Evolutionary conservation across 2,888 invertebrate species (phyloP).

Genomic region (Torymus auratus): DNA sequence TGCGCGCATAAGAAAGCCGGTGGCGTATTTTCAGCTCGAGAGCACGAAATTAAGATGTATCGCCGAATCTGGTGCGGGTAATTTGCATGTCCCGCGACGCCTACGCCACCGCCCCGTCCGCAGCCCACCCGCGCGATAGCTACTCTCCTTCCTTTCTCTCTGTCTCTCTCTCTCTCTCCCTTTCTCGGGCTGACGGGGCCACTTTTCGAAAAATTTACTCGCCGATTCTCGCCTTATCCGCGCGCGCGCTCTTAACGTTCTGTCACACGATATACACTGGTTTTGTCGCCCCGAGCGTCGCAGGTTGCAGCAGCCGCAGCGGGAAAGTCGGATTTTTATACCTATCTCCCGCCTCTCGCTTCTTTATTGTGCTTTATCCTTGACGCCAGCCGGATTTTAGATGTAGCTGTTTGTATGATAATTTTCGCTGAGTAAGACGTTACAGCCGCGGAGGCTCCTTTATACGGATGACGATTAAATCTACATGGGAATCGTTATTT

Average conservation of each 20-base stretch:
- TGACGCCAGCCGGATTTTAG: slow-evolving; percentile 18
- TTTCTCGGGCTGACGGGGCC: neutral
- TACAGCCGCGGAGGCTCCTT: slow-evolving; percentile 2
- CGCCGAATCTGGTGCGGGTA: slow-evolving; percentile 74
- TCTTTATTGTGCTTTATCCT: slow-evolving; percentile 20
- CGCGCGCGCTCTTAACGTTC: neutral
- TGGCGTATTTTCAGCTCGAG: slow-evolving; percentile 62
- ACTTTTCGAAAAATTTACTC: slow-evolving; percentile 33
- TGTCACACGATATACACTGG: slow-evolving; percentile 29
- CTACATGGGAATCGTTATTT: slow-evolving; percentile 33
- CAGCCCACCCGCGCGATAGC: slow-evolving; percentile 65
- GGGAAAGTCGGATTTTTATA: slow-evolving; percentile 6
- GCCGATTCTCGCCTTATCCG: neutral
- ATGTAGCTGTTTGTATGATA: slow-evolving; percentile 38
- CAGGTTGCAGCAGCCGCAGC: no score
- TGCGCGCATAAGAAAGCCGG: slow-evolving; percentile 5
- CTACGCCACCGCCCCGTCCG: slow-evolving; percentile 63
- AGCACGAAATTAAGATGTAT: slow-evolving; percentile 75
- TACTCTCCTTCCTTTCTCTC: neutral
- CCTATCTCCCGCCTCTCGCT: neutral
- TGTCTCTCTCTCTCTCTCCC: neutral
- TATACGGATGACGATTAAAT: slow-evolving; percentile 30
- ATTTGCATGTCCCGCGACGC: slow-evolving; percentile 75
- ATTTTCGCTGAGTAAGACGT: slow-evolving; percentile 45
- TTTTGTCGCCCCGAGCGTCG: slow-evolving; percentile 21